These are phyloP conservation scores for Cerastis leucographa DNA, from an alignment of 2,888 invertebrate genomes.

Conservation along the genomic window DNA sequence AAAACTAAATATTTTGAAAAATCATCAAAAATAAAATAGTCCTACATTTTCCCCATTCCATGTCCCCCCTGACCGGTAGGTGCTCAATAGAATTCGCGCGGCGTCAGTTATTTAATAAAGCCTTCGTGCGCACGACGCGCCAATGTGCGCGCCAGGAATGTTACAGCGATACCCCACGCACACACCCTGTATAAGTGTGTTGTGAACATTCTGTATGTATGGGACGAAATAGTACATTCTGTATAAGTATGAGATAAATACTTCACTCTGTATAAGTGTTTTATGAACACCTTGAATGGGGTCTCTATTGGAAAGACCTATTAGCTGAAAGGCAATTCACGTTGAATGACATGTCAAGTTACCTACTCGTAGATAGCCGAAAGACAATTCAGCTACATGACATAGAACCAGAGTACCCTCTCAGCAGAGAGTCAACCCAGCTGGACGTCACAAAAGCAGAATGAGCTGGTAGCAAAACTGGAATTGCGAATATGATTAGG, in stretches of 20 bases:
- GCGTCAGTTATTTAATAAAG: constrained; percentile 70
- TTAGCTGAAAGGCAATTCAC: no score
- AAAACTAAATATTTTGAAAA: background rate
- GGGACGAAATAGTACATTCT: background rate
- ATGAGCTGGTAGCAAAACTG: no score
- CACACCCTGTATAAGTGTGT: constrained; percentile 17
- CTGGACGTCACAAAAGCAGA: no score
- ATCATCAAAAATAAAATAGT: constrained; percentile 10
- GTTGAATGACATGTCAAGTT: no score
- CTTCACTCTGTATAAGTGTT: background rate
- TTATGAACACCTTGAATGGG: background rate
- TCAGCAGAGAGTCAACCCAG: no score
- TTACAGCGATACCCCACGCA: constrained; percentile 44
- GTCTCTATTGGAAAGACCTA: no score
- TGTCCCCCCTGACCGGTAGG: constrained; percentile 28
- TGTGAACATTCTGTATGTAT: constrained; percentile 18
- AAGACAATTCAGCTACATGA: no score
- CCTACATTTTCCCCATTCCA: constrained; percentile 27
- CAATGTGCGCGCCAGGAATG: constrained; percentile 47
- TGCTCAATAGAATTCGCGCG: constrained; percentile 56
- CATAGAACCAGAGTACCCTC: no score
- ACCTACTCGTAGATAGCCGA: no score
- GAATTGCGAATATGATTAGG: no score
- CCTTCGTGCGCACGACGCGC: constrained; percentile 34
- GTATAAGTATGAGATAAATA: constrained; percentile 12